Percentiles rank a stretch among this genome's conserved stretches.
Evolutionary conservation across 2,797 vertebrate genomes (phyloP).

Genomic region (Chelonia mydas): DNA sequence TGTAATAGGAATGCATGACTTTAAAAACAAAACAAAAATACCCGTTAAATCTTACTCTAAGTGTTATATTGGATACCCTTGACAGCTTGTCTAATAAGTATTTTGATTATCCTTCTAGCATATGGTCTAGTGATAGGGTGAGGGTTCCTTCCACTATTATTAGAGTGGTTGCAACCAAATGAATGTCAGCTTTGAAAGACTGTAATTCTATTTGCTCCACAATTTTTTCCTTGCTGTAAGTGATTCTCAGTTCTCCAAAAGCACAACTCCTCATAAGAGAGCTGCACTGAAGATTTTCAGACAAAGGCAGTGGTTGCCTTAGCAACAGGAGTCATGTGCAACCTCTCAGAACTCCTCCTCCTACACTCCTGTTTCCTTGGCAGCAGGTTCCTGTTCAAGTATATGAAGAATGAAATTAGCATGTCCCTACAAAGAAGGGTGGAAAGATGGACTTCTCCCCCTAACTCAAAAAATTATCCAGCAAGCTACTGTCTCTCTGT

Average conservation of each 20-base stretch:
- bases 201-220: neutral
- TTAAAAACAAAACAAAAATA: conserved; percentile 15
- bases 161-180: neutral
- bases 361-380: conserved; percentile 75
- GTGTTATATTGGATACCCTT: neutral
- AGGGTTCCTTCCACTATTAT: neutral
- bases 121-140: neutral
- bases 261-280: conserved; percentile 46
- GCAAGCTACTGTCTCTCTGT: neutral
- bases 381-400: conserved; percentile 48
- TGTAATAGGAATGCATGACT: conserved; percentile 31
- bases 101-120: neutral
- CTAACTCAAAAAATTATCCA: neutral
- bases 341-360: conserved; percentile 57
- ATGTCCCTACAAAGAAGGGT: neutral
- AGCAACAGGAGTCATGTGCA: conserved; percentile 73
- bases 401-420: neutral
- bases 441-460: neutral
- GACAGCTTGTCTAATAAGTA: neutral
- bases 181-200: neutral
- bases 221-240: neutral
- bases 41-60: conserved; percentile 19
- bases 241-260: conserved; percentile 1
- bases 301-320: conserved; percentile 70
- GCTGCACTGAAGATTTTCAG: conserved; percentile 47